These are phyloP conservation scores for Montipora sp. DNA, from an alignment of 64 coral and sea anemone genomes.

Conservation along the genomic window DNA sequence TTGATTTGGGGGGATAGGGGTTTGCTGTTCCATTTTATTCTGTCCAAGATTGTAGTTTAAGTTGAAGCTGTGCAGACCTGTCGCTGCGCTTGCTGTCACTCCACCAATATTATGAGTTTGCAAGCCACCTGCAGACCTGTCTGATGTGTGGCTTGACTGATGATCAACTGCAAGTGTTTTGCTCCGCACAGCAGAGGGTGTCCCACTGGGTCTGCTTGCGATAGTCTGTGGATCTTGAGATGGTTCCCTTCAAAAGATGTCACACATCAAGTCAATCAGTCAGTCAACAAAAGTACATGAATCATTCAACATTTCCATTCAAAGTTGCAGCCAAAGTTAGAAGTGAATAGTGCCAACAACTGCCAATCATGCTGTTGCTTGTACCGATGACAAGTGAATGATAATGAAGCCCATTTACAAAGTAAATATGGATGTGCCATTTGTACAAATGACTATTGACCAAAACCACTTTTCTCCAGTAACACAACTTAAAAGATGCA, in stretches of 20 bases:
- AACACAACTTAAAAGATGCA: too few relatives aligned
- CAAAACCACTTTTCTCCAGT: too few relatives aligned
- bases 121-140: constrained; percentile 12
- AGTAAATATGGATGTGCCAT: too few relatives aligned
- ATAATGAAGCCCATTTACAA: too few relatives aligned
- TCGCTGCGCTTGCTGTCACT: background rate
- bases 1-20: too few relatives aligned
- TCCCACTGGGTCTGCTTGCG: background rate
- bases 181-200: background rate
- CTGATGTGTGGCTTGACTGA: background rate
- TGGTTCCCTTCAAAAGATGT: constrained; percentile 25
- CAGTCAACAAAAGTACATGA: background rate
- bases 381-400: too few relatives aligned
- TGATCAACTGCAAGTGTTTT: constrained; percentile 27
- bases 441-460: too few relatives aligned
- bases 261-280: background rate
- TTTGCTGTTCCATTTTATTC: too few relatives aligned
- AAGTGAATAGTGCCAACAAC: too few relatives aligned
- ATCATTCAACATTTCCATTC: too few relatives aligned
- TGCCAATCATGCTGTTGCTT: too few relatives aligned
- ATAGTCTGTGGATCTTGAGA: background rate
- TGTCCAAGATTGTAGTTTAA: background rate
- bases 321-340: too few relatives aligned
- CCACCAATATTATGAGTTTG: constrained; percentile 3
- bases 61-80: background rate